A percentile compares a stretch with the other conserved stretches of the same genome.
phyloP scores from a whole-genome alignment of 2,888 invertebrate genomes.

The Balanococcus diminutus region DNA sequence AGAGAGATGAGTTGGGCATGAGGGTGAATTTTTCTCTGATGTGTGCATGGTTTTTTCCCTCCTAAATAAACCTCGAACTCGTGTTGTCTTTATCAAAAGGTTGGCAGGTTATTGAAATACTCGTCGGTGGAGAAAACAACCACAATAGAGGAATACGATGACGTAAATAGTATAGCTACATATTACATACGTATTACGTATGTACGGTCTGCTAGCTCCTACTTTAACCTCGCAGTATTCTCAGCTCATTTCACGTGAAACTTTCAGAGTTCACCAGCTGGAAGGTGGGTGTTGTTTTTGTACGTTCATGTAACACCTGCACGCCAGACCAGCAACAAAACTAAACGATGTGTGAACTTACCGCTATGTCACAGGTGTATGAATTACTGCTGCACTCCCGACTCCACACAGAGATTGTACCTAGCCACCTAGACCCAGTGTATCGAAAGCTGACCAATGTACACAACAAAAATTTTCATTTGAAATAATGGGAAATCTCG shows the following conservation, averaged over 20 bases:
- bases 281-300: background rate
- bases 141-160: background rate
- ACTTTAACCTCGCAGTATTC: background rate
- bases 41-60: background rate
- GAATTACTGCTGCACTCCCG: background rate
- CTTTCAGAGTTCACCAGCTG: background rate
- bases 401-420: background rate
- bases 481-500: too few relatives aligned
- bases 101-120: background rate
- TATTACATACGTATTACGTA: too few relatives aligned
- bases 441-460: too few relatives aligned
- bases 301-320: background rate
- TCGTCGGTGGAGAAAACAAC: background rate
- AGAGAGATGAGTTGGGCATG: background rate
- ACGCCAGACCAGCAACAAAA: background rate
- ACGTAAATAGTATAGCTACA: background rate
- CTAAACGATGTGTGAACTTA: conserved; percentile 24
- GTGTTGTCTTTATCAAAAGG: background rate
- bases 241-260: background rate
- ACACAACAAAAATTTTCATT: too few relatives aligned
- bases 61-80: too few relatives aligned
- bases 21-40: background rate
- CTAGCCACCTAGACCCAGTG: background rate
- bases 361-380: conserved; percentile 35
- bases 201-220: too few relatives aligned